Conservation (phyloP, 1,140 invertebrate genomes). For the Danaus plexippus region DNA sequence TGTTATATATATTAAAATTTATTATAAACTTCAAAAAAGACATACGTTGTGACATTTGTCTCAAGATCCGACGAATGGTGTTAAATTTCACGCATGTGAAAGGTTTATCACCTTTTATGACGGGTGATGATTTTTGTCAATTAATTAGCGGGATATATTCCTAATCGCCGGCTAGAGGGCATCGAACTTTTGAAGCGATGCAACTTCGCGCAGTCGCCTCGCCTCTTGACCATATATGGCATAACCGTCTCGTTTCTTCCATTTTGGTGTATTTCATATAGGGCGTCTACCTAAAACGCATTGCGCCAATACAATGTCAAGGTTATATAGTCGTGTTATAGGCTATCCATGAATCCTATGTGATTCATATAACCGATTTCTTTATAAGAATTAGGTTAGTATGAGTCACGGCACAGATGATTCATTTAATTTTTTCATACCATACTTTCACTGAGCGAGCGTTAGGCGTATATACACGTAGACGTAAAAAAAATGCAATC, state of each 20-base stretch:
- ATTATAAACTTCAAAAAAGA: no score
- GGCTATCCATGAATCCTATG: constrained; percentile 4
- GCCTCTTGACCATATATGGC: constrained; percentile 66
- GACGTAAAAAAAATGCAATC: no score
- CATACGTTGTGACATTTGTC: constrained; percentile 5
- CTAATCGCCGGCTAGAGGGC: constrained; percentile 48
- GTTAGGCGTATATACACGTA: no score
- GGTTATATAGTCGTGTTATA: constrained; percentile 13
- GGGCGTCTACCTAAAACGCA: constrained; percentile 14
- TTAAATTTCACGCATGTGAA: constrained; percentile 65
- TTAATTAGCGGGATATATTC: constrained; percentile 24
- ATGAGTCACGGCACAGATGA: no score
- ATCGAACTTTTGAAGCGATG: constrained; percentile 54
- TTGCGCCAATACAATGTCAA: constrained; percentile 18
- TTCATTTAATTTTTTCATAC: no score
- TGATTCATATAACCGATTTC: not conserved
- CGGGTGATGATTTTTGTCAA: constrained; percentile 18
- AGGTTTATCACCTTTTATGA: constrained; percentile 65
- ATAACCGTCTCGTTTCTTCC: constrained; percentile 49
- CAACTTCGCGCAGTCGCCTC: constrained; percentile 61
- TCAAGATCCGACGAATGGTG: constrained; percentile 32
- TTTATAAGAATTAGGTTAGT: no score
- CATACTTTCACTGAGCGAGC: no score
- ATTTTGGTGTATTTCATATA: constrained; percentile 31
- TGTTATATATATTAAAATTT: constrained; percentile 26